These are phyloP conservation scores for Bryconaethiops microstoma DNA, from an alignment of 2,797 vertebrate genomes.

Conservation along the genomic window DNA sequence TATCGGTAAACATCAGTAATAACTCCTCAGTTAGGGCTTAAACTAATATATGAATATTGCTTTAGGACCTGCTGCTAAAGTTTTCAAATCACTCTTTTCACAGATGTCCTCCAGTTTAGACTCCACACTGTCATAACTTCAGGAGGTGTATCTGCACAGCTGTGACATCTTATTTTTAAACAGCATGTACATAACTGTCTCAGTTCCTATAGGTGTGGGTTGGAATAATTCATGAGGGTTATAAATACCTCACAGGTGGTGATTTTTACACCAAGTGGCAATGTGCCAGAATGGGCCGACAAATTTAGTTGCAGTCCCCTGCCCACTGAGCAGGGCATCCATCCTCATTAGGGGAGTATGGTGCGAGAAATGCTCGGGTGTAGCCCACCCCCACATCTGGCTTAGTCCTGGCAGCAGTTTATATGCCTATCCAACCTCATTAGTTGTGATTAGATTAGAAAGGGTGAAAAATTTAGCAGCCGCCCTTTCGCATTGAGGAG, in stretches of 20 bases:
- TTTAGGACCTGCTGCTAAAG: no score
- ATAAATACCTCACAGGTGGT: conserved; percentile 37
- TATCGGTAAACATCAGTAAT: no score
- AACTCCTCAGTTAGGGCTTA: no score
- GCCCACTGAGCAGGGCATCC: conserved; percentile 13
- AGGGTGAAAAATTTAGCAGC: not conserved
- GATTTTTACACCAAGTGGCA: conserved; percentile 48
- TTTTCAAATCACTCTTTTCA: not conserved
- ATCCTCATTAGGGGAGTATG: conserved; percentile 39
- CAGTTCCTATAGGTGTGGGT: conserved; percentile 15
- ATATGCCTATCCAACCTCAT: not conserved
- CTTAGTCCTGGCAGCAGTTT: not conserved
- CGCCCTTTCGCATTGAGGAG: not conserved
- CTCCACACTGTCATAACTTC: not conserved
- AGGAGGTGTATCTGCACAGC: not conserved
- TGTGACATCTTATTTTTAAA: conserved; percentile 32
- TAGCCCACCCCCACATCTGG: conserved; percentile 2
- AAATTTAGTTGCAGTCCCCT: conserved; percentile 24
- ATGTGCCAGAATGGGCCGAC: conserved; percentile 9
- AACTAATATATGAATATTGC: not conserved
- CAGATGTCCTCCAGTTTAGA: not conserved
- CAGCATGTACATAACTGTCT: conserved; percentile 34
- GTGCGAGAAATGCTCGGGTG: conserved; percentile 27
- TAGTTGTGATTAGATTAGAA: conserved; percentile 17
- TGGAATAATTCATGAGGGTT: conserved; percentile 30